Base-by-base conservation (phyloP, 1,140 invertebrate genomes). In the Adoxophyes honmai region DNA sequence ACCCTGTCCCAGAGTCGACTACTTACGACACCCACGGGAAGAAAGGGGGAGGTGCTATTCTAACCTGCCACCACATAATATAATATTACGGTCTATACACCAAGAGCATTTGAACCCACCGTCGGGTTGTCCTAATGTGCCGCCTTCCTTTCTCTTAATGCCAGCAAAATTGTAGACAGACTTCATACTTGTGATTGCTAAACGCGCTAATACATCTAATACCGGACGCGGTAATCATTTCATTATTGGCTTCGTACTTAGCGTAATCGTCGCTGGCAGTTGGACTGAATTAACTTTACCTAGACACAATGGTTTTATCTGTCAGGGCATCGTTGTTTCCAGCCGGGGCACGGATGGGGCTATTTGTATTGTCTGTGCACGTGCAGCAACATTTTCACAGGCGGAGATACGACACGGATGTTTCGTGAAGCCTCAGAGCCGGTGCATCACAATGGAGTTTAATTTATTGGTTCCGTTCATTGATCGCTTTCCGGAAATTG, bases 151-250 rank as follows among this genome's bases (percentile, higher is more conserved):
- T 37, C 34, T n/a, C n/a, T n/a, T n/a, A n/a, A n/a, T n/a, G n/a
- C n/a, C n/a, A n/a, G n/a, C n/a, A 6, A 28, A 28, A 6, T 6
- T 28, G 2, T 6, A 28, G 2, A 3, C 21, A 28, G 2, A 64
- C 73, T 71, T 73, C 66, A 63, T 76, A 67, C 66, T 58, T 79
- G 62, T 74, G 68, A 77, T 81, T 80, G 70, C 68, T 81, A 77
- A 81, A 82, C 80, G 73, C 70, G 70, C 62, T 73, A 71, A 53
- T 59, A 34, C 16, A 36, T 37, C 34, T 35, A 44, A 59, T 52
- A 42, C 80, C 80, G 84, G 84, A 87, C 72, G 79, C 59, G 48
- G 75, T 83, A 84, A 83, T 83, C 70, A 79, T 81, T 70, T 69
- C 63, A 81, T 84, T 76, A 84, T 84, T 81, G 70, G 52, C 73